Base-by-base conservation (phyloP, 2,113 vertebrate genomes). In the Perca schrenkii region DNA sequence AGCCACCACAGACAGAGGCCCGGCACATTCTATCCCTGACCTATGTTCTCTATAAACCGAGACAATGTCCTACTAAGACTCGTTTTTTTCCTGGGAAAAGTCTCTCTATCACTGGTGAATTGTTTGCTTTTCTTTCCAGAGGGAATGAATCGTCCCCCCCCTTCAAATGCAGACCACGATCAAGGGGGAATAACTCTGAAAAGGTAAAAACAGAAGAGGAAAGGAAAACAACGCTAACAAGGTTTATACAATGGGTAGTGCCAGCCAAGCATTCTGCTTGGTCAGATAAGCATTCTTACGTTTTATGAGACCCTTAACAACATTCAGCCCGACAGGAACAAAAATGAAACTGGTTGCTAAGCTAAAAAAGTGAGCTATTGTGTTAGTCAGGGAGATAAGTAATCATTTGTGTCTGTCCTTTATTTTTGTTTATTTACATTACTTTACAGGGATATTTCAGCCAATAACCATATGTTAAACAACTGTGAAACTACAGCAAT, bases 21-120 rank as follows among this genome's bases (percentile, higher is more conserved):
- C 78, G 76, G 69, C 67, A 64, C 71, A 72, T 77, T 79, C 86
- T 80, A 60, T 82, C 84, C 50, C 72, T 92, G 92, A 91, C 85
- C 88, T 83, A 82, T 77, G 82, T 85, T 79, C 80, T 86, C 77
- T 85, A 77, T 85, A 90, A 91, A 87, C 76, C 54, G n/a, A 82
- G 56, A 86, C 84, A 83, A 88, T 84, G 89, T 84, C 78, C 85
- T 73, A 68, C 88, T 77, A 63, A 84, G 81, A 36, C 79, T 69
- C 10, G 47, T n/a, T 53, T 80, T 88, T 75, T 77, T 80, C 72
- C 54, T 14, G 28, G 15, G 34, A 69, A 56, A 85, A 86, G 73
- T 74, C 65, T 89, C 58, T 79, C 71, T 71, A 83, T 87, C 79
- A 75, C 66, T 21, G 40, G n/a, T 80, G 81, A 79, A 83, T 82